Evolutionary conservation across 2,888 invertebrate species (phyloP).

Genomic region (Phyllotreta cruciferae): DNA sequence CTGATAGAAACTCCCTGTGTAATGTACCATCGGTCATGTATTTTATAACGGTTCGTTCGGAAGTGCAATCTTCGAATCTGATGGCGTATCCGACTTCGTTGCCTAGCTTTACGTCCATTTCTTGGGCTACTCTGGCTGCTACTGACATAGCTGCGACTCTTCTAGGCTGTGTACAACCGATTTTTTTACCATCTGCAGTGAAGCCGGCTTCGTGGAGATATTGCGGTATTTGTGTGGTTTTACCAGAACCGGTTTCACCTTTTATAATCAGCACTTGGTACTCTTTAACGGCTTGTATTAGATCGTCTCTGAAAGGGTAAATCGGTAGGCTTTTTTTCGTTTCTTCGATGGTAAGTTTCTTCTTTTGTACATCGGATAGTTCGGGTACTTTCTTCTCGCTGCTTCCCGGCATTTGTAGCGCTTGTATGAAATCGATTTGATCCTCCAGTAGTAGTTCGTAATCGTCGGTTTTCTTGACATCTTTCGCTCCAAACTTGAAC

Average conservation of each 20-base stretch:
- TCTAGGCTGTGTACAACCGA: slow-evolving; percentile 97
- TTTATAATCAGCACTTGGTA: slow-evolving; percentile 93
- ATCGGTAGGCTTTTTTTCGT: slow-evolving; percentile 93
- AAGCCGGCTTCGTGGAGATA: slow-evolving; percentile 95
- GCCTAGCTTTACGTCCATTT: slow-evolving; percentile 96
- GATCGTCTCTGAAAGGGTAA: slow-evolving; percentile 86
- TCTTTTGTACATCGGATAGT: slow-evolving; percentile 73
- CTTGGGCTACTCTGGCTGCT: slow-evolving; percentile 95
- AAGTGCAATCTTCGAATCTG: slow-evolving; percentile 98
- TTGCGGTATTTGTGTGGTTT: slow-evolving; percentile 99
- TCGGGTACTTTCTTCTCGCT: slow-evolving; percentile 64
- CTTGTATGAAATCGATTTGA: slow-evolving; percentile 97
- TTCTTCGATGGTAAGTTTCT: slow-evolving; percentile 85
- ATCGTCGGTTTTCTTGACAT: slow-evolving; percentile 76
- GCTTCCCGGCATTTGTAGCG: slow-evolving; percentile 77
- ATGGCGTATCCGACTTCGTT: slow-evolving; percentile 91
- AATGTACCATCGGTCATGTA: slow-evolving; percentile 99
- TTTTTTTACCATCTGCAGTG: slow-evolving; percentile 71
- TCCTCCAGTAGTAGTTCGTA: slow-evolving; percentile 95
- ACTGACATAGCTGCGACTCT: slow-evolving; percentile 99
- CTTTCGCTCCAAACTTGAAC: slow-evolving; percentile 92
- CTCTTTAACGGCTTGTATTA: slow-evolving; percentile 89
- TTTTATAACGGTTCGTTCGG: slow-evolving; percentile 94
- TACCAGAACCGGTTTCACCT: slow-evolving; percentile 98
- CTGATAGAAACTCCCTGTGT: slow-evolving; percentile 94